Percentiles rank a stretch among this genome's conserved stretches.
Evolutionary conservation across 2,888 invertebrate species (phyloP).

Genomic region (Trichopria drosophilae): DNA sequence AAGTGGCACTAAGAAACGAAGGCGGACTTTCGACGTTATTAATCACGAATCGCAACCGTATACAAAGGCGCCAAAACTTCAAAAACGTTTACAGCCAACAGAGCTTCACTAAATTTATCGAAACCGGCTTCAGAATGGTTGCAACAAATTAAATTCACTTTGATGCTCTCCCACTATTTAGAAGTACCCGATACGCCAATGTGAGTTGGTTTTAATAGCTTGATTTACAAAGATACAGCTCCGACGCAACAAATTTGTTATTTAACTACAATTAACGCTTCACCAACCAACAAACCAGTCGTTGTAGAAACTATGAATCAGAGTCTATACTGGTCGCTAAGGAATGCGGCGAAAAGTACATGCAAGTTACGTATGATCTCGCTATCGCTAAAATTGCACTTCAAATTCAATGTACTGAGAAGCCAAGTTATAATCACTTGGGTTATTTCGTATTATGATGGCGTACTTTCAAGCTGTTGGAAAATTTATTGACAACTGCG

Average conservation of each 20-base stretch:
- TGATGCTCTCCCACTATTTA: constrained; percentile 26
- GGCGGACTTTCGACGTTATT: constrained; percentile 30
- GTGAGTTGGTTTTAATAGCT: constrained; percentile 33
- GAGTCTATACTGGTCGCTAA: constrained; percentile 37
- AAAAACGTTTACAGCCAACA: constrained; percentile 12
- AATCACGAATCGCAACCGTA: constrained; percentile 19
- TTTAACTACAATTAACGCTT: constrained; percentile 40
- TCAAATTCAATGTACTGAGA: constrained; percentile 37
- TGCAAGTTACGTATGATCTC: too few species aligned
- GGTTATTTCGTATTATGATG: too few species aligned
- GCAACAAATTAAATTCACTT: constrained; percentile 20
- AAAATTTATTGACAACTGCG: constrained; percentile 41
- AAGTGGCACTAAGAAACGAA: constrained; percentile 46
- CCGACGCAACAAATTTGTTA: constrained; percentile 36
- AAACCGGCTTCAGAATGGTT: constrained; percentile 9
- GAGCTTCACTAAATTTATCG: not conserved
- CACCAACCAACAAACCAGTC: constrained; percentile 37
- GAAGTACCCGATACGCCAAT: constrained; percentile 19
- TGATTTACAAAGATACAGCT: constrained; percentile 15
- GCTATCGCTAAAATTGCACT: constrained; percentile 40
- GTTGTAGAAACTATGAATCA: constrained; percentile 41
- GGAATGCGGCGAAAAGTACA: too few species aligned
- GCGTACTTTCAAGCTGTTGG: constrained; percentile 44
- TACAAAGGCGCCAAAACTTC: constrained; percentile 25
- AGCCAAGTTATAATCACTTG: constrained; percentile 34